Conservation (phyloP, 2,797 vertebrate species). For the Acrossocheilus fasciatus region DNA sequence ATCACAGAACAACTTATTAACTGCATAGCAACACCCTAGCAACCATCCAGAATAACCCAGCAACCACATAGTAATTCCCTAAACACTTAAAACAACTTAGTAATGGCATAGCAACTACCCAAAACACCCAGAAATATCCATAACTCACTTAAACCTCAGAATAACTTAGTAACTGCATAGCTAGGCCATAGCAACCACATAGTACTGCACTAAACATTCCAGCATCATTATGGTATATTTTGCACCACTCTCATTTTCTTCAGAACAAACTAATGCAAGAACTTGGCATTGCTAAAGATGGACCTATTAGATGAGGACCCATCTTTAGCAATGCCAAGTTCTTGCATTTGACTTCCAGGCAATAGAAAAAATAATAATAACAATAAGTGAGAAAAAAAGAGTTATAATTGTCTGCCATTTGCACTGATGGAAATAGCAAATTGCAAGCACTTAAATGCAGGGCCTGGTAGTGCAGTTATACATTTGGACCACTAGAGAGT, state of each 20-base stretch:
- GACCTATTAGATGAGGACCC: background rate
- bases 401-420: background rate
- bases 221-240: background rate
- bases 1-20: background rate
- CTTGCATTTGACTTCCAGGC: background rate
- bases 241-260: background rate
- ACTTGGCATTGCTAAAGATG: background rate
- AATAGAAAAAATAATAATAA: background rate
- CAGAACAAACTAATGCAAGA: background rate
- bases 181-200: background rate
- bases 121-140: too few relatives aligned
- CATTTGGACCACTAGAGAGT: conserved; percentile 70
- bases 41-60: background rate
- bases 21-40: background rate
- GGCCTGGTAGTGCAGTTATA: conserved; percentile 38
- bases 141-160: background rate
- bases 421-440: background rate
- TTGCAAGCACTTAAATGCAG: conserved; percentile 4
- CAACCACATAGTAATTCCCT: background rate
- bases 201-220: too few relatives aligned
- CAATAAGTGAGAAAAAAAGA: background rate
- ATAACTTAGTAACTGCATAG: background rate
- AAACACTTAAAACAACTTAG: background rate
- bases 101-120: background rate
- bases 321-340: background rate